Conservation (phyloP, 2,113 vertebrate genomes). For the Antechinus stuartii region DNA sequence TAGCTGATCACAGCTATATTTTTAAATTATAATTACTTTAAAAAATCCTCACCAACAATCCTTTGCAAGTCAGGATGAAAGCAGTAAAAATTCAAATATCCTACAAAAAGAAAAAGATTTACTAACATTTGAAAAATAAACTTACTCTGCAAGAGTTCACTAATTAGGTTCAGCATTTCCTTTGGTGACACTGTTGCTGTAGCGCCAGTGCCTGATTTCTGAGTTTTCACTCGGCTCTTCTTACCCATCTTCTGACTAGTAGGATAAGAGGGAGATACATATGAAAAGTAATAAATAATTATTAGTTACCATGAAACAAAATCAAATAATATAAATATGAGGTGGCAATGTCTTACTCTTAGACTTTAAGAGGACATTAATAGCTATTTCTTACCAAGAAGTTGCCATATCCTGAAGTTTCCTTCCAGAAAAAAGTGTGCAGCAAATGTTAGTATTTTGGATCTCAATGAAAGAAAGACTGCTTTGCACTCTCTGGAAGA, state of each 20-base stretch:
- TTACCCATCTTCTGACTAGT: slow-evolving; percentile 94
- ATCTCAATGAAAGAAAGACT: slow-evolving; percentile 4
- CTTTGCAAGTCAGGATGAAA: background rate
- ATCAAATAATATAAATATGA: background rate
- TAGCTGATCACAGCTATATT: background rate
- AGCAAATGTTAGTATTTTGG: slow-evolving; percentile 11
- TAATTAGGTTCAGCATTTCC: slow-evolving; percentile 95
- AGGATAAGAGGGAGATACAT: slow-evolving; percentile 60
- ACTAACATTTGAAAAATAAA: slow-evolving; percentile 9
- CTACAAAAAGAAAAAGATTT: rapidly evolving
- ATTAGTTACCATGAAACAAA: slow-evolving; percentile 58
- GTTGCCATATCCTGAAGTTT: background rate
- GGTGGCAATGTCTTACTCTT: background rate
- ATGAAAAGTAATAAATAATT: slow-evolving; percentile 31
- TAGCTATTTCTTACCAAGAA: slow-evolving; percentile 22
- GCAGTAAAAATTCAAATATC: background rate
- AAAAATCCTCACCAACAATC: background rate
- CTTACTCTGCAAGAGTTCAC: slow-evolving; percentile 96
- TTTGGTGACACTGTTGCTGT: slow-evolving; percentile 91
- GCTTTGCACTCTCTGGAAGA: slow-evolving; percentile 41
- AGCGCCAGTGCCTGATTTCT: slow-evolving; percentile 94
- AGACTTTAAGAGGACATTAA: slow-evolving; percentile 11
- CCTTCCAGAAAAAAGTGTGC: background rate
- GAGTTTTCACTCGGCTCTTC: slow-evolving; percentile 98
- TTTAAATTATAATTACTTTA: background rate